Evolutionary conservation across 2,113 vertebrate genomes (phyloP).

Genomic region (Etheostoma spectabile): DNA sequence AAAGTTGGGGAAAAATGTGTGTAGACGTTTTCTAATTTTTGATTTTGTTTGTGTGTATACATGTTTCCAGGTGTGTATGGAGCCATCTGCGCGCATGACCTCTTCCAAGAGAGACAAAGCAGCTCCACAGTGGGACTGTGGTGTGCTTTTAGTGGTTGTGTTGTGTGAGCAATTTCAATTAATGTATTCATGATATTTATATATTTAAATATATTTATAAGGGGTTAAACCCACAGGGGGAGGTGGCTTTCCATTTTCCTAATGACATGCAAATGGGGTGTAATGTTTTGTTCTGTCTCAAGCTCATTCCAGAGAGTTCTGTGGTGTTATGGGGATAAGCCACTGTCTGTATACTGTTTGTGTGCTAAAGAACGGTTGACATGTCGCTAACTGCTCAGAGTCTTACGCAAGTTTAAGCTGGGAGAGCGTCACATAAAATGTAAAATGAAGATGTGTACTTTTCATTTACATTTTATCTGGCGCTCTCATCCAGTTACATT

Average conservation of each 20-base stretch:
- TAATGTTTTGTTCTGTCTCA: conserved; percentile 82
- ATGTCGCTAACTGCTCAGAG: not conserved
- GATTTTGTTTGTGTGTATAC: conserved; percentile 20
- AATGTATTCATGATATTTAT: conserved; percentile 88
- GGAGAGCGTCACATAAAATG: too few species aligned
- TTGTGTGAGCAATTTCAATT: conserved; percentile 75
- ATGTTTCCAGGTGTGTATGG: conserved; percentile 52
- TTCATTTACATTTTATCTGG: not conserved
- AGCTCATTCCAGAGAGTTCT: conserved; percentile 69
- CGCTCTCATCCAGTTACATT: not conserved
- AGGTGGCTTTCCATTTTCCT: conserved; percentile 73
- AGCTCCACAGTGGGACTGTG: conserved; percentile 34
- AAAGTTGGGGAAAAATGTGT: conserved; percentile 40
- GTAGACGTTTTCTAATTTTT: conserved; percentile 11
- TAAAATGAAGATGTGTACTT: not conserved
- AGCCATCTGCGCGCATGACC: conserved; percentile 33
- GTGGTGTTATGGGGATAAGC: conserved; percentile 48
- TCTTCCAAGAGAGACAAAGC: conserved; percentile 58
- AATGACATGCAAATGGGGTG: conserved; percentile 86
- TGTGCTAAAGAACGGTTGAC: conserved; percentile 21
- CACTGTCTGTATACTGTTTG: not conserved
- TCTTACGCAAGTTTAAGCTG: not conserved
- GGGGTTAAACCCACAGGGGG: conserved; percentile 81
- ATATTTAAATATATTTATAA: conserved; percentile 90
- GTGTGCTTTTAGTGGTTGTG: conserved; percentile 66